Percentiles rank a stretch among this genome's conserved stretches.
Evolutionary conservation across 2,113 vertebrate species (phyloP).

Genomic region (Brachirus orientalis): DNA sequence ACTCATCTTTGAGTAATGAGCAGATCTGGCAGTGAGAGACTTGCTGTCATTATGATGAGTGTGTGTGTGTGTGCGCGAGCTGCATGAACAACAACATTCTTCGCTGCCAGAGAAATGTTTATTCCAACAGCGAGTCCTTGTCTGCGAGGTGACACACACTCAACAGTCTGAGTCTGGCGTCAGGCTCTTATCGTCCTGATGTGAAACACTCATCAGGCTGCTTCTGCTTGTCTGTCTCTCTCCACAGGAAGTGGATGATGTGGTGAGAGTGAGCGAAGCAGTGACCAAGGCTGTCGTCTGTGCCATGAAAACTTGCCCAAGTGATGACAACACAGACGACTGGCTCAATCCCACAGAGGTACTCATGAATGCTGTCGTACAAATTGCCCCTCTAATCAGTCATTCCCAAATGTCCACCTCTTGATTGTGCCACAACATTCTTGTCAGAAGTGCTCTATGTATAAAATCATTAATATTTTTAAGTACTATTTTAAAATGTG

Average conservation of each 20-base stretch:
- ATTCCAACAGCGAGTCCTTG: constrained; percentile 5
- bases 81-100: constrained; percentile 22
- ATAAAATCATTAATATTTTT: too few relatives aligned
- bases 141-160: constrained; percentile 32
- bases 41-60: constrained; percentile 54
- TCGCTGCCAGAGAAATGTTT: constrained; percentile 23
- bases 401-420: background rate
- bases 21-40: constrained; percentile 25
- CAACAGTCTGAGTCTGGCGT: too few relatives aligned
- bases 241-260: constrained; percentile 88
- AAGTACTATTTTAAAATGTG: too few relatives aligned
- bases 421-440: too few relatives aligned
- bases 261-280: constrained; percentile 90
- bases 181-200: constrained; percentile 1
- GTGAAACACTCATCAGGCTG: background rate
- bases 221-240: constrained; percentile 5
- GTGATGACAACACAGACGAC: constrained; percentile 70
- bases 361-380: background rate
- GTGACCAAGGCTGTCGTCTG: constrained; percentile 89
- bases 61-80: constrained; percentile 8
- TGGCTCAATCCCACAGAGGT: constrained; percentile 99
- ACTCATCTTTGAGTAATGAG: constrained; percentile 50
- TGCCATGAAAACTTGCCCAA: constrained; percentile 85
- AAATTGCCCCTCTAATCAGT: background rate
- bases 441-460: too few relatives aligned